Evolutionary conservation across 2,113 vertebrate species (phyloP).

Genomic region (Nyctereutes procyonoides): DNA sequence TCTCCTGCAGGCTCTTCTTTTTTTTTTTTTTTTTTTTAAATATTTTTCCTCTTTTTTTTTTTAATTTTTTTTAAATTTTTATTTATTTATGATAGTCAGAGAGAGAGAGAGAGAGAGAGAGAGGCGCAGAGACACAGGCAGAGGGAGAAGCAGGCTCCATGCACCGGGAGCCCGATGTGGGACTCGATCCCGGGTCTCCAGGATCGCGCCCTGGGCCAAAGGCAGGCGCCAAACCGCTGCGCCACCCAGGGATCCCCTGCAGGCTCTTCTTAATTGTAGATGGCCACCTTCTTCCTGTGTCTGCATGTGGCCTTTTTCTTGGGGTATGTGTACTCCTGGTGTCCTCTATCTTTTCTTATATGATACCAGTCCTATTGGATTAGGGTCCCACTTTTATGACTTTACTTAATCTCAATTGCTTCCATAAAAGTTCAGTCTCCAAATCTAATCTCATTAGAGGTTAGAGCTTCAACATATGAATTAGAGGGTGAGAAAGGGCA

Average conservation of each 20-base stretch:
- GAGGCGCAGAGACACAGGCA: no score
- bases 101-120: no score
- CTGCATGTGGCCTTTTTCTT: not conserved
- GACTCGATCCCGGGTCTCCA: no score
- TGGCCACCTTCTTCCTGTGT: fast-evolving
- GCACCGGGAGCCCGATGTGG: no score
- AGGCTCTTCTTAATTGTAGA: not conserved
- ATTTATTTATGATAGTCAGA: no score
- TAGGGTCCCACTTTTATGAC: not conserved
- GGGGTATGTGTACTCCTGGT: not conserved
- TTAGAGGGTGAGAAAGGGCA: fast-evolving
- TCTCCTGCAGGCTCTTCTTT: not conserved
- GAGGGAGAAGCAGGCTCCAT: no score
- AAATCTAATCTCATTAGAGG: not conserved
- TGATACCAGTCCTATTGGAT: not conserved
- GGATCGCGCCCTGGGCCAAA: no score
- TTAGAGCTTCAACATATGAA: not conserved
- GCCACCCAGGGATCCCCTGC: no score
- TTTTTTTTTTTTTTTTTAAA: no score
- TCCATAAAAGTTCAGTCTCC: not conserved
- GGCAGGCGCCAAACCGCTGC: no score
- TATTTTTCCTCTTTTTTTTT: no score
- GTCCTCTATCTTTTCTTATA: not conserved
- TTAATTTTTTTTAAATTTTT: no score
- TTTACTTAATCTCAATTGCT: not conserved